Base-by-base conservation (phyloP, 2,888 invertebrate species). In the Synanthedon formicaeformis region DNA sequence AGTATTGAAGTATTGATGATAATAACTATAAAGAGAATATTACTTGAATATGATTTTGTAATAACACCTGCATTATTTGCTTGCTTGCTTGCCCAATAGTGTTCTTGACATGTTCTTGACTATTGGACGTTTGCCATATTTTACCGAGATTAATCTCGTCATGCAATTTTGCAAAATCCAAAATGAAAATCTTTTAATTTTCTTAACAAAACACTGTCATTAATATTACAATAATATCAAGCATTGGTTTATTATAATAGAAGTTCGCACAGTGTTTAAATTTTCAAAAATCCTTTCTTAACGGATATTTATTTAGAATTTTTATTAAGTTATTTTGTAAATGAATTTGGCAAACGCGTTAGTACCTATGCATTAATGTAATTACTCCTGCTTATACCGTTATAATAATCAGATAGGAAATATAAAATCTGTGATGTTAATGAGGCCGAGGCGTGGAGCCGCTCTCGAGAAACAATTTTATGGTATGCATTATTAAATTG, bases 401-500 rank as follows among this genome's bases (percentile, higher is more conserved):
- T 50, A 50, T 18, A 50, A 40, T 50, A 23, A 50, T 50, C 50
- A 16, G 40, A 16, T 16, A 50, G 6, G 14, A 50, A 50, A 50
- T 34, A 50, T 40, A 11, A 50, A 16, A n/a, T 50, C 40, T 53
- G 52, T 51, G 14, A 34, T 51, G 50, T 52, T 54, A 53, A 58
- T 52, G 54, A 51, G 49, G 23, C 45, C 45, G 27, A 51, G 12
- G 49, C 23, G 49, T 16, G 16, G 45, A 61, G 65, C 61, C 59
- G 59, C 59, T 57, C 57, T 58, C 54, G 54, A 59, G 60, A 67
- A 70, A 72, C 65, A 67, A 69, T 73, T 74, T 71, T 61, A 66
- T 63, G 64, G 54, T 62, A 59, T 71, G 70, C 68, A 75, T 73
- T 71, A 75, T 74, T 74, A 67, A 75, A 73, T 65, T 64, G 63